A percentile compares a stretch with the other conserved stretches of the same genome.
These are phyloP conservation scores for Gallinago stenura DNA, from an alignment of 2,797 vertebrate species.

Conservation along the genomic window DNA sequence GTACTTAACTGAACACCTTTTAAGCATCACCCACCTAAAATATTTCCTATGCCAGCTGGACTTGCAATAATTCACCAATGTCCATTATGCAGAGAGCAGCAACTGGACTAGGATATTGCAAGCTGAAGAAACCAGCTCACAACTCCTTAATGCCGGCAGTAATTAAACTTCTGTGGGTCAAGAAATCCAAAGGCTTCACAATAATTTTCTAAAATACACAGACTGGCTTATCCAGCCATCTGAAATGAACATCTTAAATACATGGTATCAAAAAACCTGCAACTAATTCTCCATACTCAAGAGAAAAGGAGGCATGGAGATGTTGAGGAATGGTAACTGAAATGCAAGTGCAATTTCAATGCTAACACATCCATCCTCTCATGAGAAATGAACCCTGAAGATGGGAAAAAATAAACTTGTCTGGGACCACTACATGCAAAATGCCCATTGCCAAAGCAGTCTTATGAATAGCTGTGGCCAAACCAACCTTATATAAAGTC, in stretches of 20 bases:
- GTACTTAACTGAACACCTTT: background rate
- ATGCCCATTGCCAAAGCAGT: background rate
- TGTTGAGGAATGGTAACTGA: background rate
- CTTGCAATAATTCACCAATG: background rate
- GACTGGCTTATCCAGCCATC: background rate
- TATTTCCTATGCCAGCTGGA: background rate
- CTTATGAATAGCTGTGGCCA: background rate
- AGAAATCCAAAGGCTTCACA: background rate
- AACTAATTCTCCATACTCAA: background rate
- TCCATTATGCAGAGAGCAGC: background rate
- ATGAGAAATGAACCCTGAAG: background rate
- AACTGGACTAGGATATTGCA: background rate
- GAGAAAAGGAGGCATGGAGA: background rate
- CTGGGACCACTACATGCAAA: background rate
- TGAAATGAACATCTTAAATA: background rate
- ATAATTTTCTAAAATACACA: background rate
- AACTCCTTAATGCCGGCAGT: background rate
- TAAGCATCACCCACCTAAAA: background rate
- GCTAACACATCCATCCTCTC: background rate
- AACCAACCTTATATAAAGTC: background rate
- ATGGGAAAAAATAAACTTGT: background rate
- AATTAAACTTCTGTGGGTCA: background rate
- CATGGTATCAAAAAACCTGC: background rate
- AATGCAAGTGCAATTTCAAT: background rate
- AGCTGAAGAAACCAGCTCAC: background rate